Conservation (phyloP, 2,888 invertebrate genomes). For the Serrognathus titanus region DNA sequence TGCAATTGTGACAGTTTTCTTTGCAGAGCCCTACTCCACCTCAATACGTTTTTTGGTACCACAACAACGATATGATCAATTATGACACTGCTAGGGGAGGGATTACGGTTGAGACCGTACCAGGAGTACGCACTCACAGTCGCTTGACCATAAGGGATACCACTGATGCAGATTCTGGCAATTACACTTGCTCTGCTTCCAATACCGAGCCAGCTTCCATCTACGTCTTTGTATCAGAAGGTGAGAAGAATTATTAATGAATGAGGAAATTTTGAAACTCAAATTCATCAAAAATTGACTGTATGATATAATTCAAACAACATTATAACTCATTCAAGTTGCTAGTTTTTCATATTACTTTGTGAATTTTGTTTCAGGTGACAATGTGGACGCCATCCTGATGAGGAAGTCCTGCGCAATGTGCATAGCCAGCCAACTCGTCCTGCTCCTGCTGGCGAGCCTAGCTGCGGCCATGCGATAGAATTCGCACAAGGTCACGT, state of each 20-base stretch:
- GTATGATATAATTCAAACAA: no score
- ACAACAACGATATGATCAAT: conserved; percentile 92
- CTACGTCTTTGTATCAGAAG: conserved; percentile 87
- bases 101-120: conserved; percentile 78
- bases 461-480: conserved; percentile 45
- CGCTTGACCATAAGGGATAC: conserved; percentile 80
- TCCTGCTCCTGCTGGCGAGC: conserved; percentile 40
- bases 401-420: conserved; percentile 62
- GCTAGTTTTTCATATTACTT: no score
- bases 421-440: conserved; percentile 44
- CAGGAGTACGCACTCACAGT: conserved; percentile 81
- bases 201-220: conserved; percentile 88
- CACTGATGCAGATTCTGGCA: conserved; percentile 81
- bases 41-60: conserved; percentile 94
- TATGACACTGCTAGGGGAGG: conserved; percentile 81
- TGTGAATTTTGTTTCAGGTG: conserved; percentile 57
- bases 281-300: no score
- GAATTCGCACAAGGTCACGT: conserved; percentile 20
- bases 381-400: conserved; percentile 87
- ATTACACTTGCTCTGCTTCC: conserved; percentile 87
- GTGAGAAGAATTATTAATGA: conserved; percentile 51
- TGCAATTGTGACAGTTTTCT: conserved; percentile 4
- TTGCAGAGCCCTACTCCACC: conserved; percentile 86
- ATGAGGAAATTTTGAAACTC: no score
- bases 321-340: no score